phyloP scores from a whole-genome alignment of 2,113 vertebrate species.

The Cebidichthys violaceus region DNA sequence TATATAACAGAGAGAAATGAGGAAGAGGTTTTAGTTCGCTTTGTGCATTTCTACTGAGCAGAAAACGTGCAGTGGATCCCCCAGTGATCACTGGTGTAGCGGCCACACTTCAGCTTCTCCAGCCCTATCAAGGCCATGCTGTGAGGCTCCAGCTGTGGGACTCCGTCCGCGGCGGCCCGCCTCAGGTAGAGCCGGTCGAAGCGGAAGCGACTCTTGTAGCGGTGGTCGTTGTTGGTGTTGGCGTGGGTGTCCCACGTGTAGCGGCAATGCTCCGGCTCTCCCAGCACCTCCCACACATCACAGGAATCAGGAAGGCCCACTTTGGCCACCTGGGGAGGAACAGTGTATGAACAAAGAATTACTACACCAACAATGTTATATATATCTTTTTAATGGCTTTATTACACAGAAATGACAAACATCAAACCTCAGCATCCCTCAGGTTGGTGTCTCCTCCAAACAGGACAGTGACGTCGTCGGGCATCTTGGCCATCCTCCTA shows the following conservation, averaged over 20 bases:
- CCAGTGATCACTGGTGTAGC: conserved; percentile 94
- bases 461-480: conserved; percentile 86
- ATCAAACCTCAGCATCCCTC: conserved; percentile 87
- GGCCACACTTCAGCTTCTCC: conserved; percentile 90
- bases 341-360: background rate
- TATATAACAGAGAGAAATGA: background rate
- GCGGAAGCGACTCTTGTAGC: conserved; percentile 80
- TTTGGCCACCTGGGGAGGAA: conserved; percentile 81
- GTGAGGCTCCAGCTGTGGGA: conserved; percentile 80
- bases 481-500: conserved; percentile 80
- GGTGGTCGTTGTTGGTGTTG: conserved; percentile 85
- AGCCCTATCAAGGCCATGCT: conserved; percentile 88
- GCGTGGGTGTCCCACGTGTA: conserved; percentile 92
- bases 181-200: conserved; percentile 91
- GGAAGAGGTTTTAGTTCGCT: background rate
- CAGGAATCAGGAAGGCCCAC: conserved; percentile 85
- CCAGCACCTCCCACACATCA: conserved; percentile 91
- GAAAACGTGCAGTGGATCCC: conserved; percentile 88
- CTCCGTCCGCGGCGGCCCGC: conserved; percentile 59
- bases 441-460: conserved; percentile 95
- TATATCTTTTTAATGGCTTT: background rate
- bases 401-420: background rate
- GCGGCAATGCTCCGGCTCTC: conserved; percentile 86
- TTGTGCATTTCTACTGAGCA: conserved; percentile 1
- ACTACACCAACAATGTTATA: background rate